A percentile compares a stretch with the other conserved stretches of the same genome.
Conservation (phyloP, 1,140 invertebrate genomes). For the Melanaphis sacchari region DNA sequence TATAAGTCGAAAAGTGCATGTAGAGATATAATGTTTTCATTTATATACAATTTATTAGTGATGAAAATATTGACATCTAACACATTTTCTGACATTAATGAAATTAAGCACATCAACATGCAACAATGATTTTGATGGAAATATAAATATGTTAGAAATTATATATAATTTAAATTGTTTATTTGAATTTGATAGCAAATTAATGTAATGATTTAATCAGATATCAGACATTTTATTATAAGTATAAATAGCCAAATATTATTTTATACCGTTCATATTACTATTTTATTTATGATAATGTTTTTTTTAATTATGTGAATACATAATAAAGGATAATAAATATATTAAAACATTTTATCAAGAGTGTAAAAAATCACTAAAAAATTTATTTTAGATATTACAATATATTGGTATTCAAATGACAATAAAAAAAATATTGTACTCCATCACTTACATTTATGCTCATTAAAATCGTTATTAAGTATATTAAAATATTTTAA, state of each 20-base stretch:
- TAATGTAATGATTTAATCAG: neutral
- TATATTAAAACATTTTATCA: neutral
- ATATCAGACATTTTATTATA: neutral
- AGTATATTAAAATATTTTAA: neutral
- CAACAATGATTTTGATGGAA: no score
- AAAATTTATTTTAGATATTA: neutral
- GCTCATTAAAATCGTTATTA: neutral
- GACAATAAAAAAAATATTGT: neutral
- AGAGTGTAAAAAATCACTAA: neutral
- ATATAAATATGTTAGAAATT: neutral
- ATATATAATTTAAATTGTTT: no score
- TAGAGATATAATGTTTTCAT: no score
- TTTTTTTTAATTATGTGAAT: neutral
- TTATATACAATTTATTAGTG: no score
- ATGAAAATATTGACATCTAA: no score
- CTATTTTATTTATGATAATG: neutral
- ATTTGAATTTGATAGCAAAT: neutral
- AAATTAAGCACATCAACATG: neutral
- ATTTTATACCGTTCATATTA: neutral
- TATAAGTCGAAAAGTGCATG: no score
- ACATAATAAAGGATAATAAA: neutral
- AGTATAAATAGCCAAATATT: neutral
- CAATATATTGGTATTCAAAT: neutral
- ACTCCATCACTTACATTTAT: neutral
- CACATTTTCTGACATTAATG: no score